These are phyloP conservation scores for Pelobates fuscus DNA, from an alignment of 2,113 vertebrate species.

Conservation along the genomic window DNA sequence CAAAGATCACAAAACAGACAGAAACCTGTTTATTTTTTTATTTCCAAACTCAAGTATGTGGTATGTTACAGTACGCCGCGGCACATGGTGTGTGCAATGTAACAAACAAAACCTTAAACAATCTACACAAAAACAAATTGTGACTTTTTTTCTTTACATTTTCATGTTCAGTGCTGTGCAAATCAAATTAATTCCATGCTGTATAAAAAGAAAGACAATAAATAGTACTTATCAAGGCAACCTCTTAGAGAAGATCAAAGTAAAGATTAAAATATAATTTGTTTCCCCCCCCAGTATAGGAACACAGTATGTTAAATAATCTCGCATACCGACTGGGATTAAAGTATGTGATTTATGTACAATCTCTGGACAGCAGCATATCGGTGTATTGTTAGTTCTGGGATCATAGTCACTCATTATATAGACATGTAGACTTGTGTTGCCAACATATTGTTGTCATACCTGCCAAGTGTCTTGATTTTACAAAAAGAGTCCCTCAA, in stretches of 20 bases:
- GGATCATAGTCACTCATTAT: neutral
- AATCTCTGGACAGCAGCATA: neutral
- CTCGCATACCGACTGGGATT: neutral
- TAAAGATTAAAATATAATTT: neutral
- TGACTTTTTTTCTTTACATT: conserved; percentile 58
- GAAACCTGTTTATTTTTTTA: conserved; percentile 71
- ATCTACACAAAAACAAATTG: conserved; percentile 69
- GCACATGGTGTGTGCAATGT: conserved; percentile 74
- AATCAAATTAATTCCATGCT: conserved; percentile 56
- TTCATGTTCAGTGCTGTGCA: conserved; percentile 67
- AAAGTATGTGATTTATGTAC: no score
- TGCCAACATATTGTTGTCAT: neutral
- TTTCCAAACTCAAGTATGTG: conserved; percentile 83
- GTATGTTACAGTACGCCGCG: conserved; percentile 75
- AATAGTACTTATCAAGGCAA: conserved; percentile 67
- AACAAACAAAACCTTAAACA: conserved; percentile 69
- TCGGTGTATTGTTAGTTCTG: neutral
- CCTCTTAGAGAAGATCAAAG: conserved; percentile 54
- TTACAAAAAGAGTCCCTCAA: neutral
- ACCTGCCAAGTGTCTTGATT: neutral
- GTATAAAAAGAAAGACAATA: conserved; percentile 66
- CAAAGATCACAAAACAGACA: neutral
- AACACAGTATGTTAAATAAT: neutral
- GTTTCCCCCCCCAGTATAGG: neutral
- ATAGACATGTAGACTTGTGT: neutral